Evolutionary conservation across 37 sponge, comb jelly and placozoan genomes (phyloP).

Genomic region (Agelas oroides): DNA sequence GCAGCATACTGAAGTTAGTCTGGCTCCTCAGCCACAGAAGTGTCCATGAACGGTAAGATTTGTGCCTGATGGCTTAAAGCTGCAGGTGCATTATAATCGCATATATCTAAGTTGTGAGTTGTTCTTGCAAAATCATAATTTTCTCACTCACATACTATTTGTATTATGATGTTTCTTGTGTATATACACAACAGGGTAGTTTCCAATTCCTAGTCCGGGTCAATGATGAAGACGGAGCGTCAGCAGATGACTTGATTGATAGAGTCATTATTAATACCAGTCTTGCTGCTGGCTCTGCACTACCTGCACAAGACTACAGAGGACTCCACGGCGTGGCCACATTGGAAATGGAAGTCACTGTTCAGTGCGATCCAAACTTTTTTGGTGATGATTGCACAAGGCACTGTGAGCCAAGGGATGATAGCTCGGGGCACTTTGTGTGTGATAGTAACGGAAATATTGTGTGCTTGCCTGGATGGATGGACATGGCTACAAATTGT

Average conservation of each 20-base stretch:
- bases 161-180: too few relatives aligned
- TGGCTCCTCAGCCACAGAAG: too few relatives aligned
- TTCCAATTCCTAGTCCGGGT: constrained; percentile 45
- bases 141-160: too few relatives aligned
- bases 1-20: too few relatives aligned
- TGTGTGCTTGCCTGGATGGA: constrained; percentile 45
- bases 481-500: constrained; percentile 28
- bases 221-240: constrained; percentile 26
- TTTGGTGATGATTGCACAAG: constrained; percentile 47
- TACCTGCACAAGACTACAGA: background rate
- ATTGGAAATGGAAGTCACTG: background rate
- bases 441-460: constrained; percentile 49
- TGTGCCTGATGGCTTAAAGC: too few relatives aligned
- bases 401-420: constrained; percentile 29
- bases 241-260: constrained; percentile 59
- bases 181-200: background rate
- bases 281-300: background rate
- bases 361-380: constrained; percentile 50
- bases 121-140: too few relatives aligned
- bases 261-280: background rate
- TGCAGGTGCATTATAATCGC: too few relatives aligned
- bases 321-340: constrained; percentile 13
- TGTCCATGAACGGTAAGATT: too few relatives aligned
- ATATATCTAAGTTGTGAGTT: too few relatives aligned
- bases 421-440: constrained; percentile 50